Percentiles rank a stretch among this genome's conserved stretches.
phyloP scores from a whole-genome alignment of 2,113 vertebrate species.

The Chlamydotis undulata region DNA sequence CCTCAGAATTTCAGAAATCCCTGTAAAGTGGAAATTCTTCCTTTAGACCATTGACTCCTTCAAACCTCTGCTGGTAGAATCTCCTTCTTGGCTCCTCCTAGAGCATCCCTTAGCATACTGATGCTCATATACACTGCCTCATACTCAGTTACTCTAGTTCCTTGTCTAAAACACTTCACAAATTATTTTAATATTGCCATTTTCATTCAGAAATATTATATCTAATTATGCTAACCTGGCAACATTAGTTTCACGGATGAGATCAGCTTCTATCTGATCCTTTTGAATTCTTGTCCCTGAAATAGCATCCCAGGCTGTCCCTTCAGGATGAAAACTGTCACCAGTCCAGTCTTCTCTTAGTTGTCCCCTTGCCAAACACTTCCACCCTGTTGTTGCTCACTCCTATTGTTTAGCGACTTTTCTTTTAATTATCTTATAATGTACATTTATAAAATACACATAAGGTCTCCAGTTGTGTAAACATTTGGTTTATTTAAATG shows the following conservation, averaged over 20 bases:
- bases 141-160: neutral
- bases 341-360: neutral
- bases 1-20: neutral
- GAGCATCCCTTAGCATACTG: neutral
- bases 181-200: neutral
- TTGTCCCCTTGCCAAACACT: neutral
- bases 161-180: neutral
- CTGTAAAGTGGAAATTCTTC: neutral
- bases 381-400: neutral
- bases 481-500: neutral
- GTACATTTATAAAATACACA: neutral
- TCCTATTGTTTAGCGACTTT: neutral
- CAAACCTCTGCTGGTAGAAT: neutral
- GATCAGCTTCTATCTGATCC: neutral
- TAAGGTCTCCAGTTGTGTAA: neutral
- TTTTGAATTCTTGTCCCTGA: neutral
- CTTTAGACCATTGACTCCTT: neutral
- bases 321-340: neutral
- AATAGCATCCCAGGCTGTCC: neutral
- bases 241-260: neutral
- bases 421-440: neutral
- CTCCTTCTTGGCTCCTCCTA: neutral
- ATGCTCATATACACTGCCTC: neutral
- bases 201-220: constrained; percentile 12
- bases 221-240: neutral